Base-by-base conservation (phyloP, 2,113 vertebrate genomes). In the Panthera tigris region DNA sequence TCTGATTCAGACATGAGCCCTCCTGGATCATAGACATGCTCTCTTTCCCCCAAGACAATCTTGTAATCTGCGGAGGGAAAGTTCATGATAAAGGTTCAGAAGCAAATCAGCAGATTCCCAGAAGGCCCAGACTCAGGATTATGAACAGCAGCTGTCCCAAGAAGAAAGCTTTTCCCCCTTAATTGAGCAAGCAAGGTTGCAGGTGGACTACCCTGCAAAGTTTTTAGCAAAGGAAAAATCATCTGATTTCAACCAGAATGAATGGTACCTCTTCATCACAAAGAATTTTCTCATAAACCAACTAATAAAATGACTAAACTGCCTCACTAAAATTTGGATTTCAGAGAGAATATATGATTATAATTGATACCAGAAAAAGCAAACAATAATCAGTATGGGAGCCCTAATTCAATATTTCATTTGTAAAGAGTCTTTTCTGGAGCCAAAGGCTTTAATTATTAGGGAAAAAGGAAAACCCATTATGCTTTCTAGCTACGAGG, bases 261-360 rank as follows among this genome's bases (percentile, higher is more conserved):
- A 80, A 94, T 9, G 7, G 39, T 16, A 45, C 81, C 33, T 74
- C 52, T 91, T 61, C 85, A 41, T 89, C 52, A 84, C 16, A 68
- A 85, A 87, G 3, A 48, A 14, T 61, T 89, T 87, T 74, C 29
- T 86, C 36, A 79, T 52, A 89, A 95, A 61, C 31, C 31, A 89
- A 93, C 73, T 66, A 90, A 84, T 65, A 83, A 94, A 98, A 95
- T 78, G 25, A 79, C 21, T 87, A 95, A 97, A 65, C 27, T 36
- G n/a, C 23, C 29, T 83, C 83, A 65, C 18, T 79, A 91, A 95
- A 93, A 41, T 31, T 83, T 31, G 57, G 14, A 84, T 71, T 86
- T 89, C 71, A 80, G 69, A 95, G 66, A 45, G 79, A 80, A 85
- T 94, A 57, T 27, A 39, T 23, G 63, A 71, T 31, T 88, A 33